phyloP scores from a whole-genome alignment of 2,888 invertebrate genomes.

The Lasioglossum pauxillum region DNA sequence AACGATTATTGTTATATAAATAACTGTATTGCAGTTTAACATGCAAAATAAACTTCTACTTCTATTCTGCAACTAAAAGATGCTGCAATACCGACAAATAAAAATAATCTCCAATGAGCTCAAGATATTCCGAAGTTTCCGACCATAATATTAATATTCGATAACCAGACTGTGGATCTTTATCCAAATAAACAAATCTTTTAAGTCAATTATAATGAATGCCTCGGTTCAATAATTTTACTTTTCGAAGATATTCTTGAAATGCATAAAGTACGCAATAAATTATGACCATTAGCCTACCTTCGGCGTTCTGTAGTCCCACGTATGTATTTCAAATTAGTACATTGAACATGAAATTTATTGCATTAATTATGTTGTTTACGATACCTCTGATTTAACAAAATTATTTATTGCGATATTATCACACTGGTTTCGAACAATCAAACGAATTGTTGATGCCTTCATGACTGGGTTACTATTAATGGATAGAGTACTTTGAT shows the following conservation, averaged over 20 bases:
- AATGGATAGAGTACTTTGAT: neutral
- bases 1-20: neutral
- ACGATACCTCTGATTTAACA: neutral
- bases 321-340: neutral
- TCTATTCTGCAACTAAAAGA: neutral
- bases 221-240: no score
- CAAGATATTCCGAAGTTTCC: neutral
- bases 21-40: neutral
- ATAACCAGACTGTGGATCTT: no score
- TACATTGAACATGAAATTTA: slow-evolving; percentile 11
- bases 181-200: no score
- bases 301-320: neutral
- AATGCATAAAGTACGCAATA: neutral
- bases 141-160: no score
- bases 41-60: neutral
- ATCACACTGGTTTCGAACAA: neutral
- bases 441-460: neutral
- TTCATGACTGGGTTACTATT: neutral
- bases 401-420: slow-evolving; percentile 2
- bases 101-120: neutral
- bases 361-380: slow-evolving; percentile 3
- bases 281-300: neutral
- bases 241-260: neutral
- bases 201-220: no score
- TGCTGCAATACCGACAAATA: neutral